Evolutionary conservation across 2,797 vertebrate species (phyloP).

Genomic region (Sebastolobus alascanus): DNA sequence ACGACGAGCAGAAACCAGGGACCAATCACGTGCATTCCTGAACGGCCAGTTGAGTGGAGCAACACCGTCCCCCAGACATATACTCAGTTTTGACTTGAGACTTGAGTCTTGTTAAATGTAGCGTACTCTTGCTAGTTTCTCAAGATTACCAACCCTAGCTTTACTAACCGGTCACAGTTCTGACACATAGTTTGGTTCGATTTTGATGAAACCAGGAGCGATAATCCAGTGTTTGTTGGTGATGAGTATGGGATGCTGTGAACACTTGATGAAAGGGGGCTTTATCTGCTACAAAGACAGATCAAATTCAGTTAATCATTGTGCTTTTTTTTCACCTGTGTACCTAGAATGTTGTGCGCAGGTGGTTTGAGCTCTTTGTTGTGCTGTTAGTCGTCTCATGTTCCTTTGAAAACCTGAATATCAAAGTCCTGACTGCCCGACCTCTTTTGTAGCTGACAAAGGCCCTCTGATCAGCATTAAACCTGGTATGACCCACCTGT

Average conservation of each 20-base stretch:
- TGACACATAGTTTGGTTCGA: not conserved
- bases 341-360: not conserved
- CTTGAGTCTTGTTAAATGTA: too few species aligned
- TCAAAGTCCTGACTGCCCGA: conserved; percentile 4
- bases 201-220: not conserved
- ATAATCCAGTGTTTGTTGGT: not conserved
- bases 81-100: too few species aligned
- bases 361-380: not conserved
- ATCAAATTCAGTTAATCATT: not conserved
- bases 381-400: not conserved
- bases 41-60: too few species aligned
- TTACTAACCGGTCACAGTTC: not conserved
- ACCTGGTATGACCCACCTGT: not conserved
- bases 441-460: not conserved
- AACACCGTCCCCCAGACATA: too few species aligned
- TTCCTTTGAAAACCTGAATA: conserved; percentile 23
- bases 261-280: not conserved
- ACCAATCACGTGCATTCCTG: too few species aligned
- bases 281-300: not conserved
- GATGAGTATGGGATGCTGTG: not conserved
- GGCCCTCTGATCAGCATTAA: conserved; percentile 1
- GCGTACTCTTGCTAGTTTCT: too few species aligned
- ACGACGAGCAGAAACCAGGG: too few species aligned
- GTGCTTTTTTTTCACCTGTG: not conserved
- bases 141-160: too few species aligned